phyloP scores from a whole-genome alignment of 2,113 vertebrate genomes.

The Hippoglossus stenolepis region DNA sequence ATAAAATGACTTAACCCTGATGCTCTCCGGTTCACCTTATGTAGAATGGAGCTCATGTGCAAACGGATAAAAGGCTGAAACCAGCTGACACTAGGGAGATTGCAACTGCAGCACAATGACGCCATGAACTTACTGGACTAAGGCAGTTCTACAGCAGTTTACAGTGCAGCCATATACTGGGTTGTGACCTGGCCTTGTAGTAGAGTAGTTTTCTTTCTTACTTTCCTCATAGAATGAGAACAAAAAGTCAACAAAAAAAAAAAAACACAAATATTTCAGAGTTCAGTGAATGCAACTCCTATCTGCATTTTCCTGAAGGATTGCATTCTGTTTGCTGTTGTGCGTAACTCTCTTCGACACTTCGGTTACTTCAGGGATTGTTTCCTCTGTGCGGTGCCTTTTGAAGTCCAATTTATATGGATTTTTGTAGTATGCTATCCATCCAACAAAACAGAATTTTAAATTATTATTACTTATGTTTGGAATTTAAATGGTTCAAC shows the following conservation, averaged over 20 bases:
- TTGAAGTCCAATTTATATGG: constrained; percentile 66
- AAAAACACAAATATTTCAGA: neutral
- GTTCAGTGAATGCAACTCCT: constrained; percentile 27
- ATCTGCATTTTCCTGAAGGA: constrained; percentile 44
- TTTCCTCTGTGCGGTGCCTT: constrained; percentile 40
- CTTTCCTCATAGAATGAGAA: constrained; percentile 7
- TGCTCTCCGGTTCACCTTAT: neutral
- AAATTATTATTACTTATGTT: constrained; percentile 63
- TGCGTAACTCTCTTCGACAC: constrained; percentile 27
- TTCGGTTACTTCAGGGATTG: constrained; percentile 50
- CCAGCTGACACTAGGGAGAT: neutral
- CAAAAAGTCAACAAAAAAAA: constrained; percentile 15
- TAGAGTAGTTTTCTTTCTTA: neutral
- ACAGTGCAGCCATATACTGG: neutral
- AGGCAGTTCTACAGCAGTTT: neutral
- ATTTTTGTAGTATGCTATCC: constrained; percentile 46
- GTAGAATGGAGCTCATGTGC: neutral
- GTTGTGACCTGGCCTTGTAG: too few species aligned
- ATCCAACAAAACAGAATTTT: constrained; percentile 63
- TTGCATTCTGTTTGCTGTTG: constrained; percentile 26
- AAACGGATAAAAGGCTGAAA: too few species aligned
- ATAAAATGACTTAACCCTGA: too few species aligned
- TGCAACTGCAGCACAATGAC: neutral
- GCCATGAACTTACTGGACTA: neutral
- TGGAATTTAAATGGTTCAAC: constrained; percentile 55